These are phyloP conservation scores for Drosophila robusta DNA, from an alignment of 2,888 invertebrate genomes.

Conservation along the genomic window DNA sequence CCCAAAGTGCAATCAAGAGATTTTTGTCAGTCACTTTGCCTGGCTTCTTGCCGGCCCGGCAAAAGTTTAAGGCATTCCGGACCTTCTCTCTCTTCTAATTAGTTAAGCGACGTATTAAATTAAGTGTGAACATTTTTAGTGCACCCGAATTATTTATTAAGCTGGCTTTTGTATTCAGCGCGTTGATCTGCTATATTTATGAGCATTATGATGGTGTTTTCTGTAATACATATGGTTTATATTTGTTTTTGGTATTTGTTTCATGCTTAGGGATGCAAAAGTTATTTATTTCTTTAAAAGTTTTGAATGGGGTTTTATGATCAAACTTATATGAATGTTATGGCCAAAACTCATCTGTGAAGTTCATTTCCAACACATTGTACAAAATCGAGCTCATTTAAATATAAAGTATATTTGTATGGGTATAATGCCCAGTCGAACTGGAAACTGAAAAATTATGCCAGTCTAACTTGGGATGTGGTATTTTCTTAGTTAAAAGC, in stretches of 20 bases:
- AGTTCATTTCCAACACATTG: not conserved
- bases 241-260: conserved; percentile 2
- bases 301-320: conserved; percentile 3
- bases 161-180: not conserved
- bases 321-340: not conserved
- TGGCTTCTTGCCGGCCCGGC: not conserved
- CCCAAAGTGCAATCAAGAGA: conserved; percentile 72
- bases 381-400: not conserved
- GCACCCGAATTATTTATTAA: conserved; percentile 61
- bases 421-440: too few species aligned
- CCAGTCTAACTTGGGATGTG: too few species aligned
- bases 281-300: not conserved
- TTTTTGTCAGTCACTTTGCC: conserved; percentile 58
- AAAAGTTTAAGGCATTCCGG: conserved; percentile 4
- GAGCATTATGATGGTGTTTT: conserved; percentile 2
- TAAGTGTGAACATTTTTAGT: conserved; percentile 68
- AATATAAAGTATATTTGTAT: too few species aligned
- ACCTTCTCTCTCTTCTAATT: conserved; percentile 55
- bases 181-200: conserved; percentile 8
- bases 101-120: conserved; percentile 64
- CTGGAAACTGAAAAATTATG: too few species aligned
- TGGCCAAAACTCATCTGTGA: too few species aligned
- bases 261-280: conserved; percentile 1
- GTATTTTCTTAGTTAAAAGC: too few species aligned
- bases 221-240: conserved; percentile 8